Evolutionary conservation across 2,797 vertebrate genomes (phyloP).

Genomic region (Heterohyrax brucei): DNA sequence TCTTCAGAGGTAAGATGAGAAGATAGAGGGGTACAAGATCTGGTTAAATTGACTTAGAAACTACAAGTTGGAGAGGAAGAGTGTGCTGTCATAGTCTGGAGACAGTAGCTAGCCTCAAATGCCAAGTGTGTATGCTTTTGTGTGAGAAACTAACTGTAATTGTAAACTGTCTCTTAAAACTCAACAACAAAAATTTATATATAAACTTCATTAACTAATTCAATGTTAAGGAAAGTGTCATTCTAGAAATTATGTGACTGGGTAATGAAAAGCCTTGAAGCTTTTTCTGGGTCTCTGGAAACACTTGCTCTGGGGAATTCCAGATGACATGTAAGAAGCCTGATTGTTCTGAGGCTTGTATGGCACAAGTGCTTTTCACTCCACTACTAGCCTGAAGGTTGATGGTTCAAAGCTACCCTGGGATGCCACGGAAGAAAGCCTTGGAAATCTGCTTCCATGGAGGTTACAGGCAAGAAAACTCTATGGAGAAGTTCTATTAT

Average conservation of each 20-base stretch:
- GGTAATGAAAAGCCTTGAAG: neutral
- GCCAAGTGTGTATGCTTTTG: too few species aligned
- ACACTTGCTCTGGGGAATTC: neutral
- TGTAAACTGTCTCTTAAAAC: too few species aligned
- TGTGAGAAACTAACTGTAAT: too few species aligned
- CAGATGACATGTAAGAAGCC: neutral
- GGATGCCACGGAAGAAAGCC: neutral
- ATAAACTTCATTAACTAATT: neutral
- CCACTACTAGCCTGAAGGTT: neutral
- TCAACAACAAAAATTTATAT: too few species aligned
- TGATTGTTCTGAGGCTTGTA: neutral
- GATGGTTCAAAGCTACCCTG: neutral
- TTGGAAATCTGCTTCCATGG: neutral
- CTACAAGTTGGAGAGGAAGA: too few species aligned
- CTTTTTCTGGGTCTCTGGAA: neutral
- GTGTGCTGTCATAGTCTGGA: too few species aligned
- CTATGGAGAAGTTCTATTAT: neutral
- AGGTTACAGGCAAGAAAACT: neutral
- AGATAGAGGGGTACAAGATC: too few species aligned
- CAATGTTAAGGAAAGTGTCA: neutral
- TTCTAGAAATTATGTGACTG: constrained; percentile 4
- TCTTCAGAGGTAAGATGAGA: too few species aligned
- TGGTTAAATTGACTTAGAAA: too few species aligned
- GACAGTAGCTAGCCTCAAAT: too few species aligned
- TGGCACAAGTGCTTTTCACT: neutral